These are phyloP conservation scores for Carassius carassius DNA, from an alignment of 2,113 vertebrate genomes.

Conservation along the genomic window DNA sequence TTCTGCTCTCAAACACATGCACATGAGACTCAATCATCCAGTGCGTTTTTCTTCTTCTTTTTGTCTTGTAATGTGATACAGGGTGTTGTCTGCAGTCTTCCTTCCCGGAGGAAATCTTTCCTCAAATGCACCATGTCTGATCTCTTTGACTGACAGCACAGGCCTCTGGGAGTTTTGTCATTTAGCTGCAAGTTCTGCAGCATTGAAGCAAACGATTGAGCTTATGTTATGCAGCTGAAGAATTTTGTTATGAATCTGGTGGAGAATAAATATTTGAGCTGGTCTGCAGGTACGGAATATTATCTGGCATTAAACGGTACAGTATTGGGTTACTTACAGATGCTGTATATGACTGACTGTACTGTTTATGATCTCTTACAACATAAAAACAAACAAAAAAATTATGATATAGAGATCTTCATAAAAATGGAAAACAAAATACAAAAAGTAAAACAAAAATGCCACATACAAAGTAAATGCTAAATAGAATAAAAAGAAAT, in stretches of 20 bases:
- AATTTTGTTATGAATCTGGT: no score
- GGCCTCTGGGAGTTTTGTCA: background rate
- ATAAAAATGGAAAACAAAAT: no score
- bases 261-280: constrained; percentile 21
- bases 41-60: constrained; percentile 8
- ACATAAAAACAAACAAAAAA: no score
- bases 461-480: no score
- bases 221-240: background rate
- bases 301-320: background rate
- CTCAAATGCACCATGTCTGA: constrained; percentile 17
- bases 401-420: no score
- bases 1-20: background rate
- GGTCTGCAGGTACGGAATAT: background rate
- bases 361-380: no score
- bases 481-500: no score
- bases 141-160: constrained; percentile 7
- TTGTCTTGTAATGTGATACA: constrained; percentile 40
- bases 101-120: constrained; percentile 50
- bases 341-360: background rate
- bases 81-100: constrained; percentile 53
- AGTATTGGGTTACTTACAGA: background rate
- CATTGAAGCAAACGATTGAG: background rate
- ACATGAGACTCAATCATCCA: constrained; percentile 13
- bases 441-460: no score
- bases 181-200: background rate